A percentile compares a stretch with the other conserved stretches of the same genome.
These are phyloP conservation scores for Heterotis niloticus DNA, from an alignment of 2,113 vertebrate species.

Conservation along the genomic window DNA sequence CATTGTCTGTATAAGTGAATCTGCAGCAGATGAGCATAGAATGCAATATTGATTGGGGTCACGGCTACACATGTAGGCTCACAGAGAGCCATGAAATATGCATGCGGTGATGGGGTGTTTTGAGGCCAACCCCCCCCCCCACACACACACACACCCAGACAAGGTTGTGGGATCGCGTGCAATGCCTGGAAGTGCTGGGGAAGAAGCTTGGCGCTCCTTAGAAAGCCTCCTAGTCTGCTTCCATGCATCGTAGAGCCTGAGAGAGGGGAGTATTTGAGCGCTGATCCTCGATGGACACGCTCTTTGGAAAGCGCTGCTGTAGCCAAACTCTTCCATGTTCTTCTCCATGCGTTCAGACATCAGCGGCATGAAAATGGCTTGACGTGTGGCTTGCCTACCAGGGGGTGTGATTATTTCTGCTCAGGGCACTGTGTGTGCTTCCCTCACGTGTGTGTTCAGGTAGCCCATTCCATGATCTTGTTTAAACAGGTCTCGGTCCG, in stretches of 20 bases:
- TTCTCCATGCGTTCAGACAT: too few relatives aligned
- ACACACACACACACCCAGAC: too few relatives aligned
- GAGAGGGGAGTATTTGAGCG: not conserved
- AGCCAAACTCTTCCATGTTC: too few relatives aligned
- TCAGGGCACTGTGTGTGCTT: not conserved
- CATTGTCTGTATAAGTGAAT: not conserved
- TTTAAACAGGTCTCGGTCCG: too few relatives aligned
- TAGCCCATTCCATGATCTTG: too few relatives aligned
- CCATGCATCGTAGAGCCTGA: too few relatives aligned
- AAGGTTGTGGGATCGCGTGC: not conserved
- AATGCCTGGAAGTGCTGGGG: not conserved
- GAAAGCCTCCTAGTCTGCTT: too few relatives aligned
- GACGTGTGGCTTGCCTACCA: not conserved
- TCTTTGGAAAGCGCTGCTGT: too few relatives aligned
- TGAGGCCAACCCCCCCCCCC: not conserved
- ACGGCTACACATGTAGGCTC: not conserved
- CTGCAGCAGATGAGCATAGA: not conserved
- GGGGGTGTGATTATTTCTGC: not conserved
- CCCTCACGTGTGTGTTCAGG: too few relatives aligned
- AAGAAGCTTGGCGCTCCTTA: too few relatives aligned
- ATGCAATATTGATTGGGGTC: not conserved
- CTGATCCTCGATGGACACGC: too few relatives aligned
- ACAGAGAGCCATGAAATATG: not conserved
- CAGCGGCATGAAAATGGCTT: too few relatives aligned
- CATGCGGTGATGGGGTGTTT: not conserved